Percentiles rank a stretch among this genome's conserved stretches.
phyloP scores from a whole-genome alignment of 2,113 vertebrate genomes.

The Labrus mixtus region DNA sequence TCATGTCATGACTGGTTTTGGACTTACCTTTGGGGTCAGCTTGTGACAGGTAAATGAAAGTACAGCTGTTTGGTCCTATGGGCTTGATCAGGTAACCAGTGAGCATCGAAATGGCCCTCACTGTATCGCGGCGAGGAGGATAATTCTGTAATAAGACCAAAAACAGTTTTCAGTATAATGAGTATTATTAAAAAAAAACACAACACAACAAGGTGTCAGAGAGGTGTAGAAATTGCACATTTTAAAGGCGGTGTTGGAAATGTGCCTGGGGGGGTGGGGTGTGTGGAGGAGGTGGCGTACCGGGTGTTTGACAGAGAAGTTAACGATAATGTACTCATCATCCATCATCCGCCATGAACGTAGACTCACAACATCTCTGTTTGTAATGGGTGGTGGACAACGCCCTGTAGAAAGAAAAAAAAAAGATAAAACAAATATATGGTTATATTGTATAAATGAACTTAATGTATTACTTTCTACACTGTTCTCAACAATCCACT shows the following conservation, averaged over 20 bases:
- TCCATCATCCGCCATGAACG: conserved; percentile 82
- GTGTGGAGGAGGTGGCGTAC: conserved; percentile 61
- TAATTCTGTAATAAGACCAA: conserved; percentile 74
- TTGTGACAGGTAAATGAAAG: conserved; percentile 86
- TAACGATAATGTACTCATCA: conserved; percentile 81
- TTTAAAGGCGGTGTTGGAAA: background rate
- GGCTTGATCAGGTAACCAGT: conserved; percentile 83
- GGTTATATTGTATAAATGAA: background rate
- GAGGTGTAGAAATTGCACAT: background rate
- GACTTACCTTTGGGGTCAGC: conserved; percentile 86
- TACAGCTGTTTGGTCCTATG: conserved; percentile 83
- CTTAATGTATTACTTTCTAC: background rate
- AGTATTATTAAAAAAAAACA: background rate
- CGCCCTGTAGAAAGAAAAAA: conserved; percentile 67
- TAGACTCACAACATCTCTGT: conserved; percentile 81
- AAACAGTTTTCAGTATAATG: background rate
- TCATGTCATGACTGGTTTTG: background rate
- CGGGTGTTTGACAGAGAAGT: conserved; percentile 87
- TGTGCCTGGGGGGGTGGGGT: background rate
- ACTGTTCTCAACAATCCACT: conserved; percentile 6
- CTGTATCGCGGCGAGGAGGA: conserved; percentile 78
- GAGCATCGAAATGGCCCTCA: conserved; percentile 85
- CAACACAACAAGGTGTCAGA: background rate
- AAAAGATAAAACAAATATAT: background rate
- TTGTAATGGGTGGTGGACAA: conserved; percentile 81